Evolutionary conservation across 37 sponge, comb jelly and placozoan species (phyloP).

Genomic region (Ephydatia muelleri): DNA sequence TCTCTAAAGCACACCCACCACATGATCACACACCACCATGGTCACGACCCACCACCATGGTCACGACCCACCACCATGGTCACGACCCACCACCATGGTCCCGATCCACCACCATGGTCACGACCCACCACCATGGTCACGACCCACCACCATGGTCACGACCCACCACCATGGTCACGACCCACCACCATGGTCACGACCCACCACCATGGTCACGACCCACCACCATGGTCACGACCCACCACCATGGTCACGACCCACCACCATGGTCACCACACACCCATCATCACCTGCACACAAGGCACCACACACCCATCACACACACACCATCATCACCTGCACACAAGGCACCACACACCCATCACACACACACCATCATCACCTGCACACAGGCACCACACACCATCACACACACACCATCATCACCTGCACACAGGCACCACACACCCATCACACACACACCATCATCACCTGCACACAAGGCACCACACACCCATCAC

Average conservation of each 20-base stretch:
- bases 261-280: background rate
- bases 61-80: background rate
- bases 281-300: background rate
- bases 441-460: background rate
- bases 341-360: too few relatives aligned
- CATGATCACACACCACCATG: background rate
- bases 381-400: slow-evolving; percentile 46
- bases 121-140: too few relatives aligned
- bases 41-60: too few relatives aligned
- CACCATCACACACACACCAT: background rate
- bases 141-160: background rate
- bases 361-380: too few relatives aligned
- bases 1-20: background rate
- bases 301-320: background rate
- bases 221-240: background rate
- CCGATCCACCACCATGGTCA: background rate
- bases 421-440: background rate
- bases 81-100: too few relatives aligned
- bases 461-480: background rate
- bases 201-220: too few relatives aligned
- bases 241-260: too few relatives aligned
- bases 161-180: too few relatives aligned
- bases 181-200: background rate
- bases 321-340: background rate
- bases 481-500: slow-evolving; percentile 26